phyloP scores from a whole-genome alignment of 2,888 invertebrate species.

The Acheta domesticus region DNA sequence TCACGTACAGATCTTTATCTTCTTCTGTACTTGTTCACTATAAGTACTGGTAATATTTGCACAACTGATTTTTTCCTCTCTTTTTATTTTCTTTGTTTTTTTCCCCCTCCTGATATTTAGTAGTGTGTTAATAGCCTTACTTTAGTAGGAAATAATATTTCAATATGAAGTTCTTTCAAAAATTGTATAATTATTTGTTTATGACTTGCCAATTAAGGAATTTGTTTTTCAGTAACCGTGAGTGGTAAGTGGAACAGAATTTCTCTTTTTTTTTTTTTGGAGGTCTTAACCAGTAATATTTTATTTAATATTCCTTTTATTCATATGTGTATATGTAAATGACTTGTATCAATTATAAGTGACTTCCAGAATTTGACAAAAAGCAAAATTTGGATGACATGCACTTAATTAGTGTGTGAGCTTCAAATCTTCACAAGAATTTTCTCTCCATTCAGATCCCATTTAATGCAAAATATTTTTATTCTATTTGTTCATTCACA shows the following conservation, averaged over 20 bases:
- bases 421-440: neutral
- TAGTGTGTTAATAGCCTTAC: conserved; percentile 18
- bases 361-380: too few relatives aligned
- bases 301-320: neutral
- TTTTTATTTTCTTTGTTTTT: too few relatives aligned
- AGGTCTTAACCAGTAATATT: conserved; percentile 1
- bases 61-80: too few relatives aligned
- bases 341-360: conserved; percentile 11
- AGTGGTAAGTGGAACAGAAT: conserved; percentile 18
- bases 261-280: conserved; percentile 5
- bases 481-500: neutral
- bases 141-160: neutral
- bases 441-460: conserved; percentile 18
- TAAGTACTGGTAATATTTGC: too few relatives aligned
- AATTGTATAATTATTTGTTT: conserved; percentile 18
- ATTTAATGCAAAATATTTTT: conserved; percentile 18
- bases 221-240: conserved; percentile 18
- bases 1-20: neutral
- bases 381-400: neutral
- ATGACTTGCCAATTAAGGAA: conserved; percentile 18
- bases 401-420: neutral
- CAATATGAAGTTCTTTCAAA: neutral
- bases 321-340: conserved; percentile 2
- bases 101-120: neutral
- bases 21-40: neutral